Evolutionary conservation across 2,113 vertebrate species (phyloP), one percentile per base, ranked within the genome.

Genomic region (Salvelinus namaycush): DNA sequence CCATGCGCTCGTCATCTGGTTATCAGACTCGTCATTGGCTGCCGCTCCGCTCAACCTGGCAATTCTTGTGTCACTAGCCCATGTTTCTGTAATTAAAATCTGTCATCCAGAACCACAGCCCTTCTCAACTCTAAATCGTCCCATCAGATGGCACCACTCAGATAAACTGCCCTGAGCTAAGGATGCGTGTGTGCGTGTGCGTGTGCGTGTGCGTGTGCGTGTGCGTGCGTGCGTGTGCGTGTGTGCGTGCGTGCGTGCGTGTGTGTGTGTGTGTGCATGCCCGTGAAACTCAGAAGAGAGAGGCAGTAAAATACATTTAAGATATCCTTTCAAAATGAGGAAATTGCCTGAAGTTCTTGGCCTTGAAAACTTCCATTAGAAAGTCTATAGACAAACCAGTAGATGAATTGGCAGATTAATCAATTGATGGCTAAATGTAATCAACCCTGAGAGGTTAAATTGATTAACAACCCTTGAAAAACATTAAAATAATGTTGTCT

Each of bases 71-170:
- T 44, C 39, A 44, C 39, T 86, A 73, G 89, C 81, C 87, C 85
- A 86, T 91, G 90, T 91, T 93, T 88, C 87, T 90, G 88, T 93
- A 93, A 93, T 93, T 93, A 93, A 94, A 94, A 91, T 87, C 92
- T 92, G 89, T 91, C 93, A 93, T 91, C 88, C 92, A 93, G 91
- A 93, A 93, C 91, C 86, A 86, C 89, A 87, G 92, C 79, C 86
- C 88, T 86, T 83, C 87, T 88, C 84, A 79, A 84, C 86, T 82
- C 82, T 91, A 91, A 91, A 92, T 86, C 89, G 88, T 90, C 89
- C 79, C 80, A 81, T 92, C 90, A 92, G 92, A 93, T 92, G 92
- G 89, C 87, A 86, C 87, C 70, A 85, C 84, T 83, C 88, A 87
- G 91, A 92, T 92, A 92, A 91, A 90, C 83, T 87, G 87, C 80